Percentiles rank a stretch among this genome's conserved stretches.
Conservation (phyloP, 1,140 invertebrate genomes). For the Scaptomyza hsui region DNA sequence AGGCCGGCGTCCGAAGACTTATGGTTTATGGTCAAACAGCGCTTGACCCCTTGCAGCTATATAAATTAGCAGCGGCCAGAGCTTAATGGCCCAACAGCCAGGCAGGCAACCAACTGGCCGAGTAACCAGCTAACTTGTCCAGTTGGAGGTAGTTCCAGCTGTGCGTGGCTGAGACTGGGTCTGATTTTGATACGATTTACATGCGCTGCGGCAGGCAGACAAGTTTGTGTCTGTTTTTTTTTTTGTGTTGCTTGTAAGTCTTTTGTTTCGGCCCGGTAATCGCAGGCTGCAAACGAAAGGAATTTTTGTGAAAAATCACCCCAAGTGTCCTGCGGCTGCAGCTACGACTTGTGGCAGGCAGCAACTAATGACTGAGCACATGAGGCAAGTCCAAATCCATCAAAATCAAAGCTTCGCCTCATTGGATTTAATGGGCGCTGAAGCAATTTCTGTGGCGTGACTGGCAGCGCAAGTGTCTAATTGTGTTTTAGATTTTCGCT, state of each 20-base stretch:
- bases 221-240: conserved; percentile 46
- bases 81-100: conserved; percentile 58
- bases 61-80: conserved; percentile 67
- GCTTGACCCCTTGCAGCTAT: conserved; percentile 62
- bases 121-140: conserved; percentile 7
- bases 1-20: conserved; percentile 42
- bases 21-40: conserved; percentile 56
- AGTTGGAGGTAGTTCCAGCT: conserved; percentile 56
- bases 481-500: conserved; percentile 60
- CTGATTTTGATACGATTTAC: conserved; percentile 58
- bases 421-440: conserved; percentile 36
- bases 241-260: conserved; percentile 34
- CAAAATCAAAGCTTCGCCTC: conserved; percentile 52
- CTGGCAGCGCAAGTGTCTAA: conserved; percentile 76
- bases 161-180: conserved; percentile 48
- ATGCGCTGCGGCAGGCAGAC: conserved; percentile 37
- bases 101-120: background rate
- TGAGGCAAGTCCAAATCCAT: conserved; percentile 58
- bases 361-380: conserved; percentile 43
- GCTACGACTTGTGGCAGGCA: background rate
- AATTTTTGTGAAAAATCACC: conserved; percentile 64
- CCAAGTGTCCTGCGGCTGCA: conserved; percentile 35
- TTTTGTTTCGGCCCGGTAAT: conserved; percentile 41
- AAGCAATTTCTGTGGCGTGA: conserved; percentile 46
- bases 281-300: conserved; percentile 17